Percentiles rank a stretch among this genome's conserved stretches.
Conservation (phyloP, 2,113 vertebrate species). For the Neotragus moschatus region DNA sequence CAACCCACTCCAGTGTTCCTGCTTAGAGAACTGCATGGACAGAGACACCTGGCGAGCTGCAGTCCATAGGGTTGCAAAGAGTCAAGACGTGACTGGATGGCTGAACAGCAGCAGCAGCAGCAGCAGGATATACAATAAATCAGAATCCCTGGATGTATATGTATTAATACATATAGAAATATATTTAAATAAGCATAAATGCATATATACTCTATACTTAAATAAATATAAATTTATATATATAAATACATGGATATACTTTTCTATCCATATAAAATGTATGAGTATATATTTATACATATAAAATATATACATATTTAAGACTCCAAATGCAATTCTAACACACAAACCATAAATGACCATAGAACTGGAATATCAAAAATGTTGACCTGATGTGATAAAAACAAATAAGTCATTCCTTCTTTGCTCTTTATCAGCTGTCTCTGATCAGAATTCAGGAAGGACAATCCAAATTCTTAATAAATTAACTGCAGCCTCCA, state of each 20-base stretch:
- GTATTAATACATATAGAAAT: background rate
- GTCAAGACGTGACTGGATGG: background rate
- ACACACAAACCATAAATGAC: background rate
- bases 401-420: background rate
- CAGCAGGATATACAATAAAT: background rate
- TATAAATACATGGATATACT: background rate
- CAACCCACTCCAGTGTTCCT: background rate
- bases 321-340: background rate
- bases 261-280: background rate
- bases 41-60: background rate
- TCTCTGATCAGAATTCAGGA: slow-evolving; percentile 16
- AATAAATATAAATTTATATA: background rate
- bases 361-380: background rate
- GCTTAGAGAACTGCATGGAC: background rate
- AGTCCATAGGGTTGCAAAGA: background rate
- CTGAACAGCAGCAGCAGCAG: background rate
- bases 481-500: background rate
- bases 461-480: background rate
- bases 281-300: background rate
- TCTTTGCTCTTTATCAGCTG: background rate
- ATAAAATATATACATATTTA: background rate
- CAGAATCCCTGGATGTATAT: background rate
- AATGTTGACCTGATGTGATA: background rate
- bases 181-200: background rate
- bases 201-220: background rate